A percentile compares a stretch with the other conserved stretches of the same genome.
Evolutionary conservation across 2,113 vertebrate species (phyloP).

Genomic region (Nothobranchius furzeri): DNA sequence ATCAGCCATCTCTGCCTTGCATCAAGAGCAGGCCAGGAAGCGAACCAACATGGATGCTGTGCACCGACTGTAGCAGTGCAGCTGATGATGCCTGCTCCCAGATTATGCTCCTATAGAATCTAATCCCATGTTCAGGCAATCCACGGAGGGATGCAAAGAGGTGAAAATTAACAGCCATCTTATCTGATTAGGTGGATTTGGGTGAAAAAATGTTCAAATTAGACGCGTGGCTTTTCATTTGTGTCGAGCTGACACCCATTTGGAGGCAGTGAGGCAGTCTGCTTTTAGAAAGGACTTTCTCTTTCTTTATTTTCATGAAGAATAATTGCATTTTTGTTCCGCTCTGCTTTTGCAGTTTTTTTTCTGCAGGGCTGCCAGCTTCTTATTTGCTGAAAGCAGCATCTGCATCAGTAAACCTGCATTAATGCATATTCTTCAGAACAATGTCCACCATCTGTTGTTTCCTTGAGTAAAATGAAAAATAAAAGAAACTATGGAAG

Average conservation of each 20-base stretch:
- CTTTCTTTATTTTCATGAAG: conserved; percentile 7
- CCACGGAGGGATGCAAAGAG: not conserved
- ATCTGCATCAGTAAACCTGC: conserved; percentile 33
- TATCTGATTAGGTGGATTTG: not conserved
- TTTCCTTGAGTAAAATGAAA: too few relatives aligned
- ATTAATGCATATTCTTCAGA: conserved; percentile 18
- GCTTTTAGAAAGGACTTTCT: not conserved
- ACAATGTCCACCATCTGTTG: too few relatives aligned
- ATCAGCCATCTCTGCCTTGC: conserved; percentile 52
- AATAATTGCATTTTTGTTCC: not conserved
- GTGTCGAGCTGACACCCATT: conserved; percentile 44
- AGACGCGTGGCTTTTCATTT: conserved; percentile 20
- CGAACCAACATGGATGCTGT: conserved; percentile 79
- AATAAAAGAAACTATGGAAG: too few relatives aligned
- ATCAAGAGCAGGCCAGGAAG: conserved; percentile 67
- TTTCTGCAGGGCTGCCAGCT: conserved; percentile 26
- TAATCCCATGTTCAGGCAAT: conserved; percentile 38
- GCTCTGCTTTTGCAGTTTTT: not conserved
- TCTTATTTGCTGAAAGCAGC: conserved; percentile 44
- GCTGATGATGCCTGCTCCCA: conserved; percentile 56
- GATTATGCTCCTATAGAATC: conserved; percentile 50
- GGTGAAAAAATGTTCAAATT: conserved; percentile 13
- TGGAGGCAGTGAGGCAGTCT: conserved; percentile 26
- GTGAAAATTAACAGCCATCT: not conserved
- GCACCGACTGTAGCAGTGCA: conserved; percentile 57